Conservation (phyloP, 2,797 vertebrate species). For the Xiphophorus birchmanni region DNA sequence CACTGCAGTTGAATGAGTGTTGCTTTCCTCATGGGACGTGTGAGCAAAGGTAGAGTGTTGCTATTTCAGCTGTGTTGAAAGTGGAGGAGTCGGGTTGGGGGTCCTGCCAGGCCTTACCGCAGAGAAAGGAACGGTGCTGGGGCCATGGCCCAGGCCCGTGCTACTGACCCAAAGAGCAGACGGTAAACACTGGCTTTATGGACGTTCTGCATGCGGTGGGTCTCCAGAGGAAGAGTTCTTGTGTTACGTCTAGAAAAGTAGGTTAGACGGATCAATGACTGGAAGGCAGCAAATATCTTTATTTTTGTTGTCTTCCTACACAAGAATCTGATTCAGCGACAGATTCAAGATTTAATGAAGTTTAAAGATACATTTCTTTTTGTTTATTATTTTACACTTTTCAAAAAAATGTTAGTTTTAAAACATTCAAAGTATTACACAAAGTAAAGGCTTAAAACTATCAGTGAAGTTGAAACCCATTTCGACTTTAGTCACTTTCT, state of each 20-base stretch:
- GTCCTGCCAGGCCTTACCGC: conserved; percentile 63
- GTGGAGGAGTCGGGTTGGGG: conserved; percentile 37
- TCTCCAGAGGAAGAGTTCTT: conserved; percentile 62
- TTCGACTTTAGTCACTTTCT: not conserved
- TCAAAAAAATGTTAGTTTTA: not conserved
- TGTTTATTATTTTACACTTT: not conserved
- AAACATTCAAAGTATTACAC: not conserved
- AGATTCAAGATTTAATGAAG: not conserved
- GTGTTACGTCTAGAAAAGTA: conserved; percentile 47
- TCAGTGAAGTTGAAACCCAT: not conserved
- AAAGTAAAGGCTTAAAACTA: not conserved
- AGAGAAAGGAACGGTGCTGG: conserved; percentile 61
- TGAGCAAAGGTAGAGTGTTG: conserved; percentile 53
- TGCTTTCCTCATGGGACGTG: conserved; percentile 58
- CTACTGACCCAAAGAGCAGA: conserved; percentile 75
- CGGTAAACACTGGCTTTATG: conserved; percentile 69
- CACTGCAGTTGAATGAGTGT: conserved; percentile 80
- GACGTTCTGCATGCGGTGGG: conserved; percentile 67
- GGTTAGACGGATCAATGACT: conserved; percentile 39
- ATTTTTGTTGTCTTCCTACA: conserved; percentile 1
- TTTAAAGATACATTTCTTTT: not conserved
- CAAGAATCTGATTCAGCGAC: conserved; percentile 12
- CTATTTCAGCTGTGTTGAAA: conserved; percentile 72
- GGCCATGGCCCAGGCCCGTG: conserved; percentile 72
- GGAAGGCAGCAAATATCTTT: not conserved